Percentiles rank a stretch among this genome's conserved stretches.
Evolutionary conservation across 92 coral and sea anemone genomes (phyloP).

Genomic region (Actinostola sp.): DNA sequence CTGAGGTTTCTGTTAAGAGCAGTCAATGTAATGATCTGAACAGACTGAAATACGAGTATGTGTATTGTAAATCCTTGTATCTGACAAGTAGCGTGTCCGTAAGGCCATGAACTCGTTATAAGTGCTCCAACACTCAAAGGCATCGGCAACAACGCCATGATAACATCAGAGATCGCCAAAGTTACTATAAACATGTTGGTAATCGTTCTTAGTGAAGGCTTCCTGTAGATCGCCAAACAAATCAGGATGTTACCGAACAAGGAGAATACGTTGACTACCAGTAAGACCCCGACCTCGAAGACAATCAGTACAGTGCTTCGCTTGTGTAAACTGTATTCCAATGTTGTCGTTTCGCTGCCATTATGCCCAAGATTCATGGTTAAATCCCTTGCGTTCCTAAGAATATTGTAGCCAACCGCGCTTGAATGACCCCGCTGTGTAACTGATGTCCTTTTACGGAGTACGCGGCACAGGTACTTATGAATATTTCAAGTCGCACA

Average conservation of each 20-base stretch:
- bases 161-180: slow-evolving; percentile 69
- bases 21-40: slow-evolving; percentile 76
- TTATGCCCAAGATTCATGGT: not conserved
- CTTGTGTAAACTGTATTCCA: slow-evolving; percentile 45
- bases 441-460: slow-evolving; percentile 1
- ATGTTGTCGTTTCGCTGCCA: not conserved
- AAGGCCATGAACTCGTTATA: slow-evolving; percentile 55
- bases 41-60: slow-evolving; percentile 76
- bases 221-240: slow-evolving; percentile 70
- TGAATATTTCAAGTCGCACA: not conserved
- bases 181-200: slow-evolving; percentile 79
- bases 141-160: slow-evolving; percentile 72
- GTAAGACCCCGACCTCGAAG: slow-evolving; percentile 47
- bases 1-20: slow-evolving; percentile 73
- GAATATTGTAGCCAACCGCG: not conserved
- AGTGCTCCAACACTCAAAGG: slow-evolving; percentile 64
- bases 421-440: not conserved
- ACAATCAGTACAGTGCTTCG: slow-evolving; percentile 44
- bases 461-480: not conserved
- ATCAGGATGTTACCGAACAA: slow-evolving; percentile 71
- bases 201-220: slow-evolving; percentile 59
- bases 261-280: slow-evolving; percentile 50
- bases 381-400: not conserved
- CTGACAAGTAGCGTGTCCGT: slow-evolving; percentile 72
- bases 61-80: slow-evolving; percentile 73